These are phyloP conservation scores for Parelbella ahira DNA, from an alignment of 2,888 invertebrate genomes.

Conservation along the genomic window DNA sequence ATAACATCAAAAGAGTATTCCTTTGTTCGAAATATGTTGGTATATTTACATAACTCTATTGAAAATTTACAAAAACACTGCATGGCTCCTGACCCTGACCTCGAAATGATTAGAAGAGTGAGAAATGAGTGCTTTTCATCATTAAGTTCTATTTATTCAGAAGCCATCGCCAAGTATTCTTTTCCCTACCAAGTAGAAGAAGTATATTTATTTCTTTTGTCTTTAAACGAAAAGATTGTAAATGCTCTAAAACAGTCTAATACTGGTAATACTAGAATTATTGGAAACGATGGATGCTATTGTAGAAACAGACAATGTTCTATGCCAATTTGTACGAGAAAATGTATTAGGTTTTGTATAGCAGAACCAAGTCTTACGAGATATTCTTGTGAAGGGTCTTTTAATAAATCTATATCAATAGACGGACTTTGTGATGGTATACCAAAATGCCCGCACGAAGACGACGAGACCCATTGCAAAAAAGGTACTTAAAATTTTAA, in stretches of 20 bases:
- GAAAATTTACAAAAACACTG: conserved; percentile 40
- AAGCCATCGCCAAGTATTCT: conserved; percentile 32
- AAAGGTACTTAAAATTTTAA: conserved; percentile 38
- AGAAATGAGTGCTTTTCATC: conserved; percentile 46
- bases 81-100: conserved; percentile 34
- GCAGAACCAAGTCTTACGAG: conserved; percentile 45
- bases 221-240: conserved; percentile 47
- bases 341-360: conserved; percentile 48
- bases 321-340: conserved; percentile 42
- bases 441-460: conserved; percentile 48
- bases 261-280: conserved; percentile 50
- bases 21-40: conserved; percentile 35
- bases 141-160: conserved; percentile 44
- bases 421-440: conserved; percentile 52
- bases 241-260: conserved; percentile 51
- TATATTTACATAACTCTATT: conserved; percentile 37
- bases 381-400: conserved; percentile 42
- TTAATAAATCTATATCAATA: conserved; percentile 39
- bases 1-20: conserved; percentile 35
- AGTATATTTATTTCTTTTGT: conserved; percentile 41
- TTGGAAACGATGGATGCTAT: conserved; percentile 43
- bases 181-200: conserved; percentile 38
- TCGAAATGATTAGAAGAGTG: conserved; percentile 33
- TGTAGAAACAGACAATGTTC: conserved; percentile 48
- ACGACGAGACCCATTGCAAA: conserved; percentile 55